Evolutionary conservation across 2,113 vertebrate genomes (phyloP).

Genomic region (Salvator merianae): DNA sequence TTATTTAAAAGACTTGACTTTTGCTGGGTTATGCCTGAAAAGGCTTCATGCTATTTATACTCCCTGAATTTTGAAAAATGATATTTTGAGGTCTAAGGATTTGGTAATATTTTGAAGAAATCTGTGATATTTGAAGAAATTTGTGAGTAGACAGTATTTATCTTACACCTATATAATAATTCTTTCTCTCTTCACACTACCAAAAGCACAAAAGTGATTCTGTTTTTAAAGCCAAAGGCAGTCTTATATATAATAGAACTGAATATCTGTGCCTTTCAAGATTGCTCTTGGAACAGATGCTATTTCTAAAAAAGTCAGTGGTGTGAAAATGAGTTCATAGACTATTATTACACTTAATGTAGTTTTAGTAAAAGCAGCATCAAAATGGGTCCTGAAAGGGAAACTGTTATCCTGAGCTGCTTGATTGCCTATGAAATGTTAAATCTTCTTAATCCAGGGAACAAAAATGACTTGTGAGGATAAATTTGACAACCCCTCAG

Average conservation of each 20-base stretch:
- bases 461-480: constrained; percentile 46
- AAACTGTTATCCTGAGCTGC: constrained; percentile 13
- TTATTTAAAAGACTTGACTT: background rate
- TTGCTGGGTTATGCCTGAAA: background rate
- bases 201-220: background rate
- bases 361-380: constrained; percentile 31
- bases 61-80: background rate
- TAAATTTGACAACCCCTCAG: constrained; percentile 24
- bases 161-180: background rate
- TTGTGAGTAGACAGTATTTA: background rate
- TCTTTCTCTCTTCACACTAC: background rate
- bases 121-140: background rate
- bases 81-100: background rate
- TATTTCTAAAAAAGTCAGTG: constrained; percentile 18
- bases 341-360: background rate
- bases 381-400: constrained; percentile 14
- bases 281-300: constrained; percentile 24
- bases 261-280: background rate
- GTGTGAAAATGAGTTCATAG: background rate
- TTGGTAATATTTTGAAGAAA: background rate
- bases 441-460: constrained; percentile 33
- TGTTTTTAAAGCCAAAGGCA: constrained; percentile 7
- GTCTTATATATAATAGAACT: background rate
- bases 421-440: constrained; percentile 35
- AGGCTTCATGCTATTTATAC: background rate